Evolutionary conservation across 2,888 invertebrate species (phyloP).

Genomic region (Bellardia pandia): DNA sequence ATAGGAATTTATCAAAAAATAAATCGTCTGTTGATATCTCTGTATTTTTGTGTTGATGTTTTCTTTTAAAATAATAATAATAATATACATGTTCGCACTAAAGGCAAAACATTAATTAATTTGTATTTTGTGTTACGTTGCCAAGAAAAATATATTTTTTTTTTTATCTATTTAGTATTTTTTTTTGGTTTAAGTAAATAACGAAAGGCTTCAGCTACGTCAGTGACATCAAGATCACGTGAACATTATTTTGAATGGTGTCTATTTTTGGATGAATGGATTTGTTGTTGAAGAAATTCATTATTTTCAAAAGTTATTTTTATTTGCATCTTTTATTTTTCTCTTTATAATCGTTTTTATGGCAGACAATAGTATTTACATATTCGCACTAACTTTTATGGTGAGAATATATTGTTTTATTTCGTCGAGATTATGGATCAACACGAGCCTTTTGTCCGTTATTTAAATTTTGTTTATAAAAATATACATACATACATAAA

Average conservation of each 20-base stretch:
- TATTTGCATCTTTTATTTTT: conserved; percentile 4
- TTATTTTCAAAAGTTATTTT: conserved; percentile 13
- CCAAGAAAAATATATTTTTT: conserved; percentile 53
- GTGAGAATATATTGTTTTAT: conserved; percentile 16
- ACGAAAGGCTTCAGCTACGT: conserved; percentile 42
- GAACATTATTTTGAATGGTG: conserved; percentile 51
- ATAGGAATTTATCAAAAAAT: conserved; percentile 37
- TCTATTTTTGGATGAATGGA: conserved; percentile 50
- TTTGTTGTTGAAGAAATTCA: conserved; percentile 36
- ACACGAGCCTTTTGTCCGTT: not conserved
- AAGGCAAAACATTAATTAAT: conserved; percentile 21
- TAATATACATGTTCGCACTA: not conserved
- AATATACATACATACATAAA: not conserved
- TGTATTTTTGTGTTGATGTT: conserved; percentile 27
- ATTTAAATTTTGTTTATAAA: not conserved
- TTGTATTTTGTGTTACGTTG: conserved; percentile 57
- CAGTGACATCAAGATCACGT: conserved; percentile 70
- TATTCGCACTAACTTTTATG: not conserved
- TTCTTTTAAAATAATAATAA: conserved; percentile 11
- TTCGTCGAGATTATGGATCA: not conserved
- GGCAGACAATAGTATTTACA: not conserved
- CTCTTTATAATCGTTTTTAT: not conserved
- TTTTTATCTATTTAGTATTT: conserved; percentile 22
- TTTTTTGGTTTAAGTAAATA: conserved; percentile 27
- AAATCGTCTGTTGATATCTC: conserved; percentile 7